These are phyloP conservation scores for Gila orcuttii DNA, from an alignment of 2,113 vertebrate species.

Conservation along the genomic window DNA sequence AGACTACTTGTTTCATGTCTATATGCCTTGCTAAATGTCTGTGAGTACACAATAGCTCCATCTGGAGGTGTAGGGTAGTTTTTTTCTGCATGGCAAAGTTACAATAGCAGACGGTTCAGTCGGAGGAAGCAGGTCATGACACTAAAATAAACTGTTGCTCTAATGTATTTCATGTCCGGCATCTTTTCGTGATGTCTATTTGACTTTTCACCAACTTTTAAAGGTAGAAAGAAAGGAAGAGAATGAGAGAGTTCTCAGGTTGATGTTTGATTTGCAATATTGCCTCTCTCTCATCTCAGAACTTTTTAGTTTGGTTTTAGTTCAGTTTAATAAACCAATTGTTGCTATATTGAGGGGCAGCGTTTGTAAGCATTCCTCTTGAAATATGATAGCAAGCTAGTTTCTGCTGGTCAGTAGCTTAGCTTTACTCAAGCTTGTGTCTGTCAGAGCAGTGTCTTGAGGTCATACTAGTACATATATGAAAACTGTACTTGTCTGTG, in stretches of 20 bases:
- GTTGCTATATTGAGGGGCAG: slow-evolving; percentile 63
- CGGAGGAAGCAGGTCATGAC: slow-evolving; percentile 6
- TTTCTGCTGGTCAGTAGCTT: slow-evolving; percentile 79
- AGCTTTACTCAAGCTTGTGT: slow-evolving; percentile 63
- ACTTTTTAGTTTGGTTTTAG: not conserved
- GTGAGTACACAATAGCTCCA: slow-evolving; percentile 67
- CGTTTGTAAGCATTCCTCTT: slow-evolving; percentile 60
- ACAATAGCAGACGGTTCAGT: not conserved
- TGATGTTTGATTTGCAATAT: slow-evolving; percentile 37
- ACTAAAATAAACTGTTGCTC: not conserved
- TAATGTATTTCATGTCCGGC: not conserved
- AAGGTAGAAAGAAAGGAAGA: slow-evolving; percentile 44
- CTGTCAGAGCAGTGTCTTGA: slow-evolving; percentile 62
- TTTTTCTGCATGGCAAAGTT: not conserved
- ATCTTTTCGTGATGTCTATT: not conserved
- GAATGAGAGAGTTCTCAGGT: slow-evolving; percentile 53
- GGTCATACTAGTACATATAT: slow-evolving; percentile 41
- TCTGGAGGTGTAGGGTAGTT: slow-evolving; percentile 40
- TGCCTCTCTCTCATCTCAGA: slow-evolving; percentile 33
- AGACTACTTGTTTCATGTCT: slow-evolving; percentile 74
- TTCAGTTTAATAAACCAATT: slow-evolving; percentile 61
- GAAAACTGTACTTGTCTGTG: slow-evolving; percentile 59
- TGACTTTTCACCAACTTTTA: slow-evolving; percentile 33
- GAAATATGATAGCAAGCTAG: slow-evolving; percentile 62
- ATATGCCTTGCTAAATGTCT: slow-evolving; percentile 70